Evolutionary conservation across 2,113 vertebrate genomes (phyloP).

Genomic region (Rhinichthys klamathensis): DNA sequence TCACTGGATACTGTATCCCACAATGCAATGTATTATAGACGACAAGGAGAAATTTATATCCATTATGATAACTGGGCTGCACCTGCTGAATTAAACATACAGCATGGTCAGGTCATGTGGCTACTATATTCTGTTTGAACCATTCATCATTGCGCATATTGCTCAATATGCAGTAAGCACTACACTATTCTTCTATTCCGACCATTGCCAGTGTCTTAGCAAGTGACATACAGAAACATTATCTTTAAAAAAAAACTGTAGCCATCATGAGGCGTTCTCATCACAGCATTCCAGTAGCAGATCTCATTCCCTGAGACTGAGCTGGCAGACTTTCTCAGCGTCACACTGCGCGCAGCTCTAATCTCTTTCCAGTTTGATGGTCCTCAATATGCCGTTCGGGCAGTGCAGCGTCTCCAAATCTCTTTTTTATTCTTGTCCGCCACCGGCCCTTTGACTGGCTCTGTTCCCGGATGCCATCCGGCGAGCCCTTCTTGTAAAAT

Average conservation of each 20-base stretch:
- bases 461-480: neutral
- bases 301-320: slow-evolving; percentile 1
- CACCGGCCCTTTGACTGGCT: neutral
- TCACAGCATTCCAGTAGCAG: neutral
- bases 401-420: neutral
- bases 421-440: neutral
- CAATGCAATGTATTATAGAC: neutral
- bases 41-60: neutral
- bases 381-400: neutral
- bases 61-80: neutral
- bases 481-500: neutral
- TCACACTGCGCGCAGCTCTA: neutral
- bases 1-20: neutral
- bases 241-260: neutral
- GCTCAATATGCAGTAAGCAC: neutral
- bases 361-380: slow-evolving; percentile 8
- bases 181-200: neutral
- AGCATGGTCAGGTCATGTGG: neutral
- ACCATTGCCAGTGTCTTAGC: neutral
- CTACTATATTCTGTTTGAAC: neutral
- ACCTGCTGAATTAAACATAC: slow-evolving; percentile 9
- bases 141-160: neutral
- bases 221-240: neutral
- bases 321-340: neutral
- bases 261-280: neutral